Evolutionary conservation across 2,888 invertebrate genomes (phyloP).

Genomic region (Nasonia oneida): DNA sequence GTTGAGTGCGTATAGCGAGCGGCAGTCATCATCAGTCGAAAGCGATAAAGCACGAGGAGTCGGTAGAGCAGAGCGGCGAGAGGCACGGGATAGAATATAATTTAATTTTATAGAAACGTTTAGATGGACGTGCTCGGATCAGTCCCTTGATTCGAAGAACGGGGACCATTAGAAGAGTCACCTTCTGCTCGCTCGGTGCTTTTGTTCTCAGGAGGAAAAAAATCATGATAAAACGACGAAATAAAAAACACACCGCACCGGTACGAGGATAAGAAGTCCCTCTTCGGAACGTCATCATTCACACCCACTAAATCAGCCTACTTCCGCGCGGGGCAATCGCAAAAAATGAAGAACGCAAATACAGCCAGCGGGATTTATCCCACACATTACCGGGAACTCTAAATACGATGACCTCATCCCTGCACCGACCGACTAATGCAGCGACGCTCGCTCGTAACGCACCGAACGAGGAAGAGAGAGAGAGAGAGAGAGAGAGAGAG

Average conservation of each 20-base stretch:
- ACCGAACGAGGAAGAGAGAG: background rate
- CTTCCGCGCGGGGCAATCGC: background rate
- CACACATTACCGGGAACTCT: constrained; percentile 9
- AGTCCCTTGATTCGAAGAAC: constrained; percentile 6
- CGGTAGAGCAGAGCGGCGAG: background rate
- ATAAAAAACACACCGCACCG: background rate
- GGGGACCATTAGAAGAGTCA: background rate
- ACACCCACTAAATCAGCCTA: constrained; percentile 13
- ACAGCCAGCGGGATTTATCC: constrained; percentile 28
- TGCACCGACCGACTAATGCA: background rate
- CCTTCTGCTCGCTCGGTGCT: background rate
- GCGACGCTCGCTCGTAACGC: background rate
- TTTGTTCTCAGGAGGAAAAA: background rate
- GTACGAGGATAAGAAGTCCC: background rate
- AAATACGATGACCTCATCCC: constrained; percentile 32
- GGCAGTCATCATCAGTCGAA: constrained; percentile 46
- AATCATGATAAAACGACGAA: background rate
- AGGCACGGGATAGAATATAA: constrained; percentile 25
- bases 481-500: too few relatives aligned
- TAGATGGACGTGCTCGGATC: constrained; percentile 3
- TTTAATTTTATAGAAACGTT: constrained; percentile 51
- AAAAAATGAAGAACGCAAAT: constrained; percentile 20
- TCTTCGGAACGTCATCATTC: background rate
- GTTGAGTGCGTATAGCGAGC: constrained; percentile 1
- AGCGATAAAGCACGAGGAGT: constrained; percentile 40